Evolutionary conservation across 2,888 invertebrate species (phyloP), one percentile per base, ranked within the genome.

Genomic region (Salticus scenicus): DNA sequence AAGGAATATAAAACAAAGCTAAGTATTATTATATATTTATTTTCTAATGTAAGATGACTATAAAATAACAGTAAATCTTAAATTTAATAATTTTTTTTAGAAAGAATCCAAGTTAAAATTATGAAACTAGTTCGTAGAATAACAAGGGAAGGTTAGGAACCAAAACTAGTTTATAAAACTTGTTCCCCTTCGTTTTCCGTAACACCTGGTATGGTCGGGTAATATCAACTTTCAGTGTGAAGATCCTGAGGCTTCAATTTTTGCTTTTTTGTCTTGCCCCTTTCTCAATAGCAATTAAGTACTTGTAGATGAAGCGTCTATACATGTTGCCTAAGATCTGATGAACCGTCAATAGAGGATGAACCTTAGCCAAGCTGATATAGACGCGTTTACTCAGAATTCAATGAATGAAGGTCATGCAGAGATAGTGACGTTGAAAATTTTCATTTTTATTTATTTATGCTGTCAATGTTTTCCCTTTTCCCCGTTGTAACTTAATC

Each of bases 151-250:
- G 57, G 57, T 57, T 57, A 57, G 57, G 57, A 57, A 73, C 73
- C 47, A 67, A 74, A 80, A 75, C 74, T 70, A 69, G 57, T 75
- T 81, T 74, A 30, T 27, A 37, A 74, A 81, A 74, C 74, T 66
- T 69, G 81, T 75, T 81, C 42, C 70, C 31, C 69, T 72, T 81
- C 75, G 27, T 69, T 81, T 81, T 74, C 74, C 57, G 30, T 69
- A 81, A 64, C 74, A 81, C 69, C 81, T 79, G 37, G 72, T 72
- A 20, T 72, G 71, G 63, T 71, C 70, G 37, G 71, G 71, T 71
- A 71, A 78, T 79, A 63, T 79, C 79, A 79, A 79, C 79, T 79
- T 78, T 79, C 79, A 79, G 79, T 79, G 79, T 79, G 72, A 79
- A 79, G 70, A 79, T 69, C 69, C 74, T 69, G 64, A 47, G 31